Base-by-base conservation (phyloP, 2,113 vertebrate genomes). In the Verasper variegatus region DNA sequence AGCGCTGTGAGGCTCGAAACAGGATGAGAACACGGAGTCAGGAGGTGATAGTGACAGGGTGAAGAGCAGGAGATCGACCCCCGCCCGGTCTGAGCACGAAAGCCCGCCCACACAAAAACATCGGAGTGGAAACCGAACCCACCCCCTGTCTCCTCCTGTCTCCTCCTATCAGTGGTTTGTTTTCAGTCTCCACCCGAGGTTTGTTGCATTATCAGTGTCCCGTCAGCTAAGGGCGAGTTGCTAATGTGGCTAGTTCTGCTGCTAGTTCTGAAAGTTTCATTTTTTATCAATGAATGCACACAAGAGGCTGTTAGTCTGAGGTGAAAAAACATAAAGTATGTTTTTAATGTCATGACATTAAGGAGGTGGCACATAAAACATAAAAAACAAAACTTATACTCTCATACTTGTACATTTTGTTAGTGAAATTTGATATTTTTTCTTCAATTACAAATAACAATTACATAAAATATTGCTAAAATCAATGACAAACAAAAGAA, bases 291-390 rank as follows among this genome's bases (percentile, higher is more conserved):
- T 21, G 5, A 58, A 66, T 21, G 37, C 14, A 59, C 20, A 65
- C 14, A 5, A 31, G 27, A 23, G 31, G 2, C 3, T 26, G 18
- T 31, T 31, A 15, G 3, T 57, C n/a, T 35, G 14, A 68, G 45
- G 12, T 49, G 37, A 49, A 67, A 71, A 66, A 24, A 15, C 10
- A 54, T 17, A 9, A 0, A 5, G 17, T 27, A 54, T 21, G 40
- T 52, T 7, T 80, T 65, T 65, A 54, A 49, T 71, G 10, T 62
- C 42, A 52, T n/a, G 55, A 56, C 47, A 71, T 54, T 31, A 59
- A 59, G 21, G 20, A 17, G 45, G 17, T 0, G 27, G 13, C 23
- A 64, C 3, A 56, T 51, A 51, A 55, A 40, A 58, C 45, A 40
- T 21, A 51, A 45, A 24, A 57, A 17, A 64, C 21, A 1, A 65